These are phyloP conservation scores for Ischnus inquisitorius DNA, from an alignment of 2,888 invertebrate species.

Conservation along the genomic window DNA sequence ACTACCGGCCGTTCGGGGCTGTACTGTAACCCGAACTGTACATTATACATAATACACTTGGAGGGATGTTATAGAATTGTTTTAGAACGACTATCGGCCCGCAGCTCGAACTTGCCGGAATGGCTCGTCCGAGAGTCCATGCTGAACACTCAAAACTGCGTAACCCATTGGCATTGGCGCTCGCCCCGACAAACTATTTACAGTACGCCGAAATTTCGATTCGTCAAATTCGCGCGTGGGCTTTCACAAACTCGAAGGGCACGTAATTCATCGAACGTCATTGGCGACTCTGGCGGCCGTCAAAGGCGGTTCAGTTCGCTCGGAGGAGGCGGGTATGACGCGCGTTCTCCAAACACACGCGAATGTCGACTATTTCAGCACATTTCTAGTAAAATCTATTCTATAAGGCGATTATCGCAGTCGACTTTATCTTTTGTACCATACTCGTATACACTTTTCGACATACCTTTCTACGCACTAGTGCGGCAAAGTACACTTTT, in stretches of 20 bases:
- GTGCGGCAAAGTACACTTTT: no score
- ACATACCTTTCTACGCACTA: no score
- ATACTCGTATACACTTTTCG: no score
- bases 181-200: slow-evolving; percentile 47
- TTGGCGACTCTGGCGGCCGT: no score
- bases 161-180: neutral
- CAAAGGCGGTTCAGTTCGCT: no score
- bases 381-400: no score
- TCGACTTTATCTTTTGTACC: no score
- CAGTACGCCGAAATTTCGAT: slow-evolving; percentile 19
- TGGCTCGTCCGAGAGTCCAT: neutral
- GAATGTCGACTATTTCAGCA: no score
- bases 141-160: slow-evolving; percentile 13
- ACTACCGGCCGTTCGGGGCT: neutral
- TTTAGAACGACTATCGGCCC: slow-evolving; percentile 7
- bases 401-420: no score
- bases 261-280: neutral
- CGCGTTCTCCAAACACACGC: no score
- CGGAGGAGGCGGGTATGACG: no score
- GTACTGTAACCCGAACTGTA: slow-evolving; percentile 2
- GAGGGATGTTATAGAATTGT: slow-evolving; percentile 22
- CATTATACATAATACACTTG: slow-evolving; percentile 12
- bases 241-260: neutral
- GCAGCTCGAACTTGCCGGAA: slow-evolving; percentile 5
- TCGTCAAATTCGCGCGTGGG: neutral